Conservation (phyloP, 1,140 invertebrate genomes). For the Halictus rubicundus region DNA sequence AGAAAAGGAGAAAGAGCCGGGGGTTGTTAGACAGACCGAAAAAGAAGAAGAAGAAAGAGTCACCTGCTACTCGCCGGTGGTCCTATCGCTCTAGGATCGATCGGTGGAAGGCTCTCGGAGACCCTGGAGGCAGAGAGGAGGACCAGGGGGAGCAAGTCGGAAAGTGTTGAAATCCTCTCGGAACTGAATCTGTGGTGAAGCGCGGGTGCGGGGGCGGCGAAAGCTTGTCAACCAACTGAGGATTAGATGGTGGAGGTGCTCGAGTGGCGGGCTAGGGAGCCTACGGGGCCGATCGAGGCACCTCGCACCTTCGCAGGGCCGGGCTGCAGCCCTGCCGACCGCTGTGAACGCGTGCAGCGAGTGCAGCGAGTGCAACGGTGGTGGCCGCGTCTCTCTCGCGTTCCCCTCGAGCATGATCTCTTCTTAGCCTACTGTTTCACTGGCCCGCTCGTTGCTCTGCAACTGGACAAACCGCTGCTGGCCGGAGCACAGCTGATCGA, state of each 20-base stretch:
- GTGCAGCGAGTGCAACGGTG: background rate
- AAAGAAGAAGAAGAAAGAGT: background rate
- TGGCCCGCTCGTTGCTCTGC: background rate
- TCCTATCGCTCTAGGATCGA: too few species aligned
- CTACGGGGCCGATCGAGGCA: constrained; percentile 77
- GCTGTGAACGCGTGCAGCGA: constrained; percentile 1
- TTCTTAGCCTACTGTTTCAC: background rate
- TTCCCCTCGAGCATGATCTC: constrained; percentile 20
- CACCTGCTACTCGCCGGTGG: too few species aligned
- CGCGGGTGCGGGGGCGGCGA: constrained; percentile 54
- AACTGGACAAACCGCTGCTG: too few species aligned
- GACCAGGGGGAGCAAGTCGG: background rate
- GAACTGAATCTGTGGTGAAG: background rate
- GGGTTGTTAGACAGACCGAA: background rate
- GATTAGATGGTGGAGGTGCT: constrained; percentile 79
- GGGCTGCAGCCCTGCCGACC: constrained; percentile 47
- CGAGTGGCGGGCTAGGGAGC: constrained; percentile 75
- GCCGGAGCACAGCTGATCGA: too few species aligned
- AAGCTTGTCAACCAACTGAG: constrained; percentile 67
- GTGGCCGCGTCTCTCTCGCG: constrained; percentile 9
- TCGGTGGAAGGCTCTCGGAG: too few species aligned
- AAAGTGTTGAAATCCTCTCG: background rate
- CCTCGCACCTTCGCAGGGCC: constrained; percentile 72
- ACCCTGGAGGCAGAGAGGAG: too few species aligned
- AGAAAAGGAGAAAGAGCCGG: constrained; percentile 24